phyloP scores from a whole-genome alignment of 2,888 invertebrate species.

The Polydesmus complanatus region DNA sequence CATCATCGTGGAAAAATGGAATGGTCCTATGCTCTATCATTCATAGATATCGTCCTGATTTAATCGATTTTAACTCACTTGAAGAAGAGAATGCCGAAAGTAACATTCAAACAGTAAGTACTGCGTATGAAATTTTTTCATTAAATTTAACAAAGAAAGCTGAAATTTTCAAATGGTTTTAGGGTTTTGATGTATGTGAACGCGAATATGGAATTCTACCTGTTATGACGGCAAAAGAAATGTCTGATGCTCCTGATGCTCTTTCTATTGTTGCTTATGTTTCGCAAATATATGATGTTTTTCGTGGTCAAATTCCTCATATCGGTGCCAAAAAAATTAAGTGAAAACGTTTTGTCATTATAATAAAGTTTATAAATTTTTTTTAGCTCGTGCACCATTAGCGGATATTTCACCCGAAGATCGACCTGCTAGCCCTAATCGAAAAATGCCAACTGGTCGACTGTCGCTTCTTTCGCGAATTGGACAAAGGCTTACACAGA shows the following conservation, averaged over 20 bases:
- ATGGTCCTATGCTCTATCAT: slow-evolving; percentile 58
- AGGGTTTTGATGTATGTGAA: slow-evolving; percentile 72
- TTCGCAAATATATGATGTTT: slow-evolving; percentile 73
- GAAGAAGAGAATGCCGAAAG: slow-evolving; percentile 48
- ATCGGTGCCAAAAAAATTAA: too few relatives aligned
- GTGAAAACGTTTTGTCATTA: not conserved
- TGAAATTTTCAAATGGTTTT: slow-evolving; percentile 3
- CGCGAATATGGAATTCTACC: slow-evolving; percentile 60
- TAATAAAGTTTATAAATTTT: not conserved
- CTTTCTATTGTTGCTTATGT: slow-evolving; percentile 66
- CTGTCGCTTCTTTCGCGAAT: slow-evolving; percentile 11
- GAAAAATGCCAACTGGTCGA: slow-evolving; percentile 4
- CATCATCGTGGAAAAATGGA: slow-evolving; percentile 53
- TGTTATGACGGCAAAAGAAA: slow-evolving; percentile 62
- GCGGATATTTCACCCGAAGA: slow-evolving; percentile 16
- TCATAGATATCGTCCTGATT: slow-evolving; percentile 75
- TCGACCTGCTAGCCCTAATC: slow-evolving; percentile 11
- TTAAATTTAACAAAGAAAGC: not conserved
- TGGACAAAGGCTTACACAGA: slow-evolving; percentile 11
- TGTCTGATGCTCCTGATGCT: slow-evolving; percentile 55
- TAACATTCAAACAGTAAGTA: slow-evolving; percentile 49
- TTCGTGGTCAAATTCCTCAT: slow-evolving; percentile 80
- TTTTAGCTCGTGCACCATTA: slow-evolving; percentile 13
- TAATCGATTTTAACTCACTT: slow-evolving; percentile 58
- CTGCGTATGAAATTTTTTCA: not conserved